A percentile compares a stretch with the other conserved stretches of the same genome.
phyloP scores from a whole-genome alignment of 2,888 invertebrate species.

The Diarsia rubi region DNA sequence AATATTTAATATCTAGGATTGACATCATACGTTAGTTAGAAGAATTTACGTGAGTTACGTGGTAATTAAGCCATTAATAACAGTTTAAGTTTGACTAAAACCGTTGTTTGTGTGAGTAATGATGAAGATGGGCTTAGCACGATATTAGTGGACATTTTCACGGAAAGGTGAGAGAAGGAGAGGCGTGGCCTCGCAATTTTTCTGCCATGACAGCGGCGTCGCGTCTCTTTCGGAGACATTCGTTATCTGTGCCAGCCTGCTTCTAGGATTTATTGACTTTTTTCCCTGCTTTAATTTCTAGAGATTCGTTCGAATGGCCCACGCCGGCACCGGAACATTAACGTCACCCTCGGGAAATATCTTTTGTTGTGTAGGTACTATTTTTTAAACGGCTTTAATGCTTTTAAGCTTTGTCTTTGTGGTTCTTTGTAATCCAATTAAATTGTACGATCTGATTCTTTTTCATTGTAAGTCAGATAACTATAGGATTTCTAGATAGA shows the following conservation, averaged over 20 bases:
- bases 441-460: slow-evolving; percentile 51
- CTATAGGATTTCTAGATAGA: background rate
- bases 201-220: slow-evolving; percentile 61
- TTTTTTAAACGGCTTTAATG: slow-evolving; percentile 83
- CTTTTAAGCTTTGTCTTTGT: slow-evolving; percentile 60
- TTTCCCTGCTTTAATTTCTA: slow-evolving; percentile 88
- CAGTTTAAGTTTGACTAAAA: background rate
- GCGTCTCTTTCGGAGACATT: slow-evolving; percentile 78
- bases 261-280: slow-evolving; percentile 89
- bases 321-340: slow-evolving; percentile 88
- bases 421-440: slow-evolving; percentile 63
- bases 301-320: slow-evolving; percentile 89
- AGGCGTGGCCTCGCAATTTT: slow-evolving; percentile 65
- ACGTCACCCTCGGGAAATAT: slow-evolving; percentile 88
- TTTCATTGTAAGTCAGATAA: slow-evolving; percentile 15
- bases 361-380: slow-evolving; percentile 82
- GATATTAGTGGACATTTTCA: background rate
- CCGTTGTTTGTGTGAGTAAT: background rate
- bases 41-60: too few relatives aligned
- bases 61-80: background rate
- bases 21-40: background rate
- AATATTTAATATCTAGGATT: background rate
- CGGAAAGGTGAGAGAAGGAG: background rate
- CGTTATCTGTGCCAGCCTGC: slow-evolving; percentile 84
- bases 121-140: background rate